Conservation (phyloP, 1,140 invertebrate genomes). For the Leptestheria dahalacensis region DNA sequence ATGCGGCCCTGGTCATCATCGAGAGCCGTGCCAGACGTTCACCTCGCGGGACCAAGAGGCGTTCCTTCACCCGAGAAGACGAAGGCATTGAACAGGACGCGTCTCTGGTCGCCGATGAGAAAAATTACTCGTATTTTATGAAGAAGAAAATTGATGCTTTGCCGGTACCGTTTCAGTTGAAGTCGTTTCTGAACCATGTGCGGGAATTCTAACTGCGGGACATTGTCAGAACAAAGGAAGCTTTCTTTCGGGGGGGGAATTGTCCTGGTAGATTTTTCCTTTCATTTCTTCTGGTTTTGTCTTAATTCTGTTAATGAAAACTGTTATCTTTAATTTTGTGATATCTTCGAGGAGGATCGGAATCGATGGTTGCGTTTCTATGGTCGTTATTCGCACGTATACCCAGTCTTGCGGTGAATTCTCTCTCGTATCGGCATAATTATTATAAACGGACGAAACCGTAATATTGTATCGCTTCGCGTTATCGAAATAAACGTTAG, state of each 20-base stretch:
- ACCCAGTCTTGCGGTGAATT: too few relatives aligned
- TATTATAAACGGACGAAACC: too few relatives aligned
- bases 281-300: too few relatives aligned
- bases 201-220: slow-evolving; percentile 19
- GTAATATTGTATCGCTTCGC: too few relatives aligned
- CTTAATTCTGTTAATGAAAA: too few relatives aligned
- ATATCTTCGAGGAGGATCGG: too few relatives aligned
- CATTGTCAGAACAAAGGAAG: neutral
- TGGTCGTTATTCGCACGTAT: too few relatives aligned
- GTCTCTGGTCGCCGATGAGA: slow-evolving; percentile 15
- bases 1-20: slow-evolving; percentile 4
- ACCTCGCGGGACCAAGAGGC: slow-evolving; percentile 2
- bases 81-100: slow-evolving; percentile 16
- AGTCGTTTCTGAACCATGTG: slow-evolving; percentile 39
- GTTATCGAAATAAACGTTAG: too few relatives aligned
- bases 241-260: neutral
- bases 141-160: slow-evolving; percentile 34
- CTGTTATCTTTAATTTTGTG: too few relatives aligned
- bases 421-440: too few relatives aligned
- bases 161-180: slow-evolving; percentile 37
- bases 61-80: slow-evolving; percentile 14
- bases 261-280: neutral
- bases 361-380: too few relatives aligned
- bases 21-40: neutral
- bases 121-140: slow-evolving; percentile 29